Conservation (phyloP, 2,113 vertebrate species). For the Aldabrachelys gigantea region DNA sequence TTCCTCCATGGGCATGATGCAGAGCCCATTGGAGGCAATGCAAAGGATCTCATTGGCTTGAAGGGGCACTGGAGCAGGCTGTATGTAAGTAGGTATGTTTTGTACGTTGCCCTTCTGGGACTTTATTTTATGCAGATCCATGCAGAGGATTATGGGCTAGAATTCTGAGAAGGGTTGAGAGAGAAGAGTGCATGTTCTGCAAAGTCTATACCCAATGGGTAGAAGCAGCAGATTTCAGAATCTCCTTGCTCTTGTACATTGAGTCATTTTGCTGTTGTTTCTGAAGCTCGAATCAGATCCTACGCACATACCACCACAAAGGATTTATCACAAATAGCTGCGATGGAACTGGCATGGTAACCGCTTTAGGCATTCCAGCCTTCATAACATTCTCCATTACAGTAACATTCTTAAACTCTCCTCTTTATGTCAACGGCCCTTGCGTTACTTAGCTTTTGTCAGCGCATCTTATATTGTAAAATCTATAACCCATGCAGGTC, state of each 20-base stretch:
- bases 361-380: neutral
- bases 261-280: neutral
- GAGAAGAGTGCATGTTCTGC: neutral
- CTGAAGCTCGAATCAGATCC: neutral
- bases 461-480: neutral
- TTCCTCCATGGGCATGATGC: neutral
- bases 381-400: neutral
- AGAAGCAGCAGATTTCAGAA: neutral
- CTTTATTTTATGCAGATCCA: neutral
- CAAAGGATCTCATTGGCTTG: neutral
- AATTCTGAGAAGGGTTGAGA: constrained; percentile 5
- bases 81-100: neutral
- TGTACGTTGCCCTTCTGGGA: neutral
- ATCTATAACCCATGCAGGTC: neutral
- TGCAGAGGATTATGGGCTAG: neutral
- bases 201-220: neutral
- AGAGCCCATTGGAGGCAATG: neutral
- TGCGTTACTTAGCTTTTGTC: neutral
- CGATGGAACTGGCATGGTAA: neutral
- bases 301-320: neutral
- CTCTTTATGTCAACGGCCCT: neutral
- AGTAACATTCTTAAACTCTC: neutral
- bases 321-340: neutral
- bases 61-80: neutral
- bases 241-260: rapidly evolving